Percentiles rank a stretch among this genome's conserved stretches.
Conservation (phyloP, 2,888 invertebrate genomes). For the Zaprionus obscuricornis region DNA sequence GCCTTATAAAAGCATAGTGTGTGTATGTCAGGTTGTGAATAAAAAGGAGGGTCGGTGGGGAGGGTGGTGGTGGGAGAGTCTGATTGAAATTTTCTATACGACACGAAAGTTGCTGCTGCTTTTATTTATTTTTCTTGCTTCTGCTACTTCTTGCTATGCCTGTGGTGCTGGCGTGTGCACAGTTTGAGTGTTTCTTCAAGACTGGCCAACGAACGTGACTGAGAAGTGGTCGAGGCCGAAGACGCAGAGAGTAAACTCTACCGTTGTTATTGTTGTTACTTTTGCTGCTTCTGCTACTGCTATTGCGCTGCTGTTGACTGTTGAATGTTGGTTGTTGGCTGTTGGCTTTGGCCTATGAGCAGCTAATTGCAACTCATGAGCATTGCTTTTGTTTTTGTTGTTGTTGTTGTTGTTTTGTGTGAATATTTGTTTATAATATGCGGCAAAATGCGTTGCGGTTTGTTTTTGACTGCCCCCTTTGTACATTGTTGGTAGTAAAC, state of each 20-base stretch:
- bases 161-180: conserved; percentile 48
- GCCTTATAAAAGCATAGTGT: conserved; percentile 21
- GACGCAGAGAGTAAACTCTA: conserved; percentile 39
- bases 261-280: conserved; percentile 17
- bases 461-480: conserved; percentile 10
- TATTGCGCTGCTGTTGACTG: neutral
- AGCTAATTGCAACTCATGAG: conserved; percentile 56
- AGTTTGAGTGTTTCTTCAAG: conserved; percentile 67
- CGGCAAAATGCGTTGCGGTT: conserved; percentile 25
- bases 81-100: conserved; percentile 36
- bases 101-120: conserved; percentile 70
- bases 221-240: conserved; percentile 43
- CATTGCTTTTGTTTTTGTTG: conserved; percentile 10
- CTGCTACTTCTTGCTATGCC: conserved; percentile 16
- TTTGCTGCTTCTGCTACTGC: neutral
- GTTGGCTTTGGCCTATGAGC: conserved; percentile 27
- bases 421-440: conserved; percentile 51
- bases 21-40: no score
- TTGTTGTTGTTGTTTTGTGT: neutral
- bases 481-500: conserved; percentile 3
- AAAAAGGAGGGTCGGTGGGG: neutral
- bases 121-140: conserved; percentile 25
- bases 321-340: neutral
- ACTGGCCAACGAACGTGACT: conserved; percentile 57
- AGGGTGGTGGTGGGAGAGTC: neutral